These are phyloP conservation scores for Pelusios castaneus DNA, from an alignment of 2,113 vertebrate genomes.

Conservation along the genomic window DNA sequence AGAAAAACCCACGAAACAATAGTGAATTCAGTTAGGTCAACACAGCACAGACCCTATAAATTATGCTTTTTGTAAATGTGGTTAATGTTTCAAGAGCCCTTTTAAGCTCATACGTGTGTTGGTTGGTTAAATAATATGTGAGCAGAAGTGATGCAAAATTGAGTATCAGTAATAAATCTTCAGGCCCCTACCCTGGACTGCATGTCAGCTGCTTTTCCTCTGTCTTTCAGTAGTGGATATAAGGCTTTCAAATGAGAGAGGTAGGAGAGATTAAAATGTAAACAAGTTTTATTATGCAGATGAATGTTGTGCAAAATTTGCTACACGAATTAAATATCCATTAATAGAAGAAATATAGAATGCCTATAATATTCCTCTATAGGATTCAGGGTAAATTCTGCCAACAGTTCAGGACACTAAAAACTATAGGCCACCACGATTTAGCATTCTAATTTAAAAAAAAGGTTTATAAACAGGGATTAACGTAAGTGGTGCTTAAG, in stretches of 20 bases:
- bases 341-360: neutral
- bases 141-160: neutral
- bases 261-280: neutral
- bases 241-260: neutral
- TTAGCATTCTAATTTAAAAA: neutral
- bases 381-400: neutral
- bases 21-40: constrained; percentile 10
- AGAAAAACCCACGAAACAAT: neutral
- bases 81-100: neutral
- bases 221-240: neutral
- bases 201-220: neutral
- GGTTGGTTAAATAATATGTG: neutral
- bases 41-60: neutral
- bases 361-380: neutral
- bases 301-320: neutral
- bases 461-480: no score
- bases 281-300: neutral
- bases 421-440: neutral
- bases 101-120: neutral
- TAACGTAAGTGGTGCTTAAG: no score
- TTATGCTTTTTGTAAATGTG: neutral
- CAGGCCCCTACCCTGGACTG: accelerated
- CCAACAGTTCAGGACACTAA: neutral
- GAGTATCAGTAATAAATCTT: neutral
- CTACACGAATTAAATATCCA: neutral